Percentiles rank a stretch among this genome's conserved stretches.
phyloP scores from a whole-genome alignment of 2,888 invertebrate genomes.

The Craniophora ligustri region DNA sequence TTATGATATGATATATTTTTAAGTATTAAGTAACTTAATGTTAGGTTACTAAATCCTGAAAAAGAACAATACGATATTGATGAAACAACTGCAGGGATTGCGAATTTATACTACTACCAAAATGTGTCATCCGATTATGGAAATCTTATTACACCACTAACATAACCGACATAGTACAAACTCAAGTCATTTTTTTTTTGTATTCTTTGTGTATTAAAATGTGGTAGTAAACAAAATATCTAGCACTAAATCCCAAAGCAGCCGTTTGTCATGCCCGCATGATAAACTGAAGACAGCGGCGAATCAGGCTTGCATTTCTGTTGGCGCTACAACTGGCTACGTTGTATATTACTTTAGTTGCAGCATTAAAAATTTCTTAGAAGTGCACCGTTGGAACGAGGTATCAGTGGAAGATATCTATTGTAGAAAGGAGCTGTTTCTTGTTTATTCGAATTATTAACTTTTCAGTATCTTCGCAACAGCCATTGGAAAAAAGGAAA shows the following conservation, averaged over 20 bases:
- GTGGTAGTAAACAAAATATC: conserved; percentile 22
- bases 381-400: conserved; percentile 2
- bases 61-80: too few relatives aligned
- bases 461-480: too few relatives aligned
- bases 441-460: too few relatives aligned
- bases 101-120: too few relatives aligned
- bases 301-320: conserved; percentile 26
- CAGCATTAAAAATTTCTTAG: conserved; percentile 16
- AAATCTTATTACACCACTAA: too few relatives aligned
- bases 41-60: too few relatives aligned
- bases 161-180: not conserved
- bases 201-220: not conserved
- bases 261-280: conserved; percentile 23
- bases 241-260: conserved; percentile 12
- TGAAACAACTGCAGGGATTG: too few relatives aligned
- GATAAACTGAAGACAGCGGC: conserved; percentile 29
- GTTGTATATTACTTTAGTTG: conserved; percentile 13
- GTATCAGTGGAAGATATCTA: not conserved
- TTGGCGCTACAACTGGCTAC: conserved; percentile 25
- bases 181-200: not conserved
- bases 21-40: too few relatives aligned
- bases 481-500: too few relatives aligned
- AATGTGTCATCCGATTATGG: too few relatives aligned
- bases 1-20: too few relatives aligned
- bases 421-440: not conserved